Percentiles rank a stretch among this genome's conserved stretches.
Conservation (phyloP, 2,113 vertebrate species). For the Oryzias woworae region DNA sequence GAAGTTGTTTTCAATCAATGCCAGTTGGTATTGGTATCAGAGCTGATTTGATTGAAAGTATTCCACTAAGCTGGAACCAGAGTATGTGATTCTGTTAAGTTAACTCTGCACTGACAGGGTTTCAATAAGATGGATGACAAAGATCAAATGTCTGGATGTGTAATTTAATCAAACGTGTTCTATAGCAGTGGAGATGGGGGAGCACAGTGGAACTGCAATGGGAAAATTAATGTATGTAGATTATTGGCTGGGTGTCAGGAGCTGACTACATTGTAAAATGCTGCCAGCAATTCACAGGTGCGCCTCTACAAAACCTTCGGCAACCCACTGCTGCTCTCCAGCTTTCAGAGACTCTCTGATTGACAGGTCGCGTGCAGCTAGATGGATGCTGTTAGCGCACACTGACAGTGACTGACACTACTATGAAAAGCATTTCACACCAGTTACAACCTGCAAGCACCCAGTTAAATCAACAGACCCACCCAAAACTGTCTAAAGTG, state of each 20-base stretch:
- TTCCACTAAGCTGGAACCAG: constrained; percentile 16
- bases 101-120: constrained; percentile 28
- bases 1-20: constrained; percentile 47
- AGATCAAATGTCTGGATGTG: constrained; percentile 50
- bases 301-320: constrained; percentile 2
- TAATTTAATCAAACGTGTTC: constrained; percentile 67
- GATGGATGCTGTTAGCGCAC: constrained; percentile 23
- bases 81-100: constrained; percentile 8
- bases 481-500: background rate
- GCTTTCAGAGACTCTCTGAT: constrained; percentile 18
- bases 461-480: constrained; percentile 13
- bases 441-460: constrained; percentile 9
- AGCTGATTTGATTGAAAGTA: constrained; percentile 41
- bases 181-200: constrained; percentile 16
- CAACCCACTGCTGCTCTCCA: constrained; percentile 12
- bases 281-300: constrained; percentile 32
- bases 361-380: constrained; percentile 39
- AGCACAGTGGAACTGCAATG: constrained; percentile 35
- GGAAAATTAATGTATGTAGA: constrained; percentile 63
- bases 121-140: constrained; percentile 60
- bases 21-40: constrained; percentile 55
- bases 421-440: constrained; percentile 8
- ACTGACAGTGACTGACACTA: constrained; percentile 20
- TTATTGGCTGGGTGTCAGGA: constrained; percentile 51
- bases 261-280: constrained; percentile 45